Evolutionary conservation across 2,113 vertebrate species (phyloP).

Genomic region (Platichthys stellatus): DNA sequence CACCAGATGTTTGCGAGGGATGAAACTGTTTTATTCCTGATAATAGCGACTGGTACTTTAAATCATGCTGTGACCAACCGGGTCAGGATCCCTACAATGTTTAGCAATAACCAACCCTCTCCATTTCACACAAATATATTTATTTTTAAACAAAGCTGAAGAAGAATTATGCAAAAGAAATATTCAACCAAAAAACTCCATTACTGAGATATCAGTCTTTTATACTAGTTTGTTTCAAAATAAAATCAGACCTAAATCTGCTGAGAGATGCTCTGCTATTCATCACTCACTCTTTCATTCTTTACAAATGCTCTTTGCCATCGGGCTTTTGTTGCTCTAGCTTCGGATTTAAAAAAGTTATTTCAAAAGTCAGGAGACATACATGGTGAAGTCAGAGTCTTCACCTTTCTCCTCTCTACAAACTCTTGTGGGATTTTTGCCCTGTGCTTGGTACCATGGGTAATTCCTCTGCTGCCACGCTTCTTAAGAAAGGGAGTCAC

Average conservation of each 20-base stretch:
- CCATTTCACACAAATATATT: too few relatives aligned
- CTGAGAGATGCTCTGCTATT: not conserved
- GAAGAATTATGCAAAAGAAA: too few relatives aligned
- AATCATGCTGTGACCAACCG: too few relatives aligned
- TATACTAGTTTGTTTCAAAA: too few relatives aligned
- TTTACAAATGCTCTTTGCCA: not conserved
- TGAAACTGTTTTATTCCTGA: too few relatives aligned
- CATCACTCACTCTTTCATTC: not conserved
- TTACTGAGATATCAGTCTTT: too few relatives aligned
- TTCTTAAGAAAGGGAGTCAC: not conserved
- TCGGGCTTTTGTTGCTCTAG: not conserved
- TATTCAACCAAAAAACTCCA: too few relatives aligned
- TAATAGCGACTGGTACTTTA: too few relatives aligned
- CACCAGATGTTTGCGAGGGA: too few relatives aligned
- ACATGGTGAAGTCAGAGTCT: not conserved
- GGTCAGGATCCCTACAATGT: too few relatives aligned
- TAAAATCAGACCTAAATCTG: not conserved
- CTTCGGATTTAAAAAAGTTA: not conserved
- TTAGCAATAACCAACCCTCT: too few relatives aligned
- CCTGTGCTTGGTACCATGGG: not conserved
- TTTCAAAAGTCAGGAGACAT: not conserved
- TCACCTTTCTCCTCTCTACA: not conserved
- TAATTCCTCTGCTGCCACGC: not conserved
- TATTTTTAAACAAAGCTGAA: too few relatives aligned
- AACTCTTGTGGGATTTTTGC: not conserved